A percentile compares a stretch with the other conserved stretches of the same genome.
Evolutionary conservation across 2,797 vertebrate species (phyloP).

Genomic region (Diglossa cyanea): DNA sequence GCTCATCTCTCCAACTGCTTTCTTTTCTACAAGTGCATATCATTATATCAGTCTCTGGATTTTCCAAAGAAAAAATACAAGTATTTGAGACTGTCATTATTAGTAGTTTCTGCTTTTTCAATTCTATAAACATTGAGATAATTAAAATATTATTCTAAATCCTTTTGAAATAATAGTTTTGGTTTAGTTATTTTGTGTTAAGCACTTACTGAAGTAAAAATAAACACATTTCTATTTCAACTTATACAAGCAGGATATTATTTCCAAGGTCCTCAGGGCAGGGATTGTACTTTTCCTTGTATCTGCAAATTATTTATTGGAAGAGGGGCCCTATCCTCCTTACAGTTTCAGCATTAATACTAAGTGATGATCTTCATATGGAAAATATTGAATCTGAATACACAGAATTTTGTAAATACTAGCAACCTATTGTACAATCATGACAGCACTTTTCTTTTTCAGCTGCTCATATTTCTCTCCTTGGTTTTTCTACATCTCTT

Average conservation of each 20-base stretch:
- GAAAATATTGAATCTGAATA: constrained; percentile 32
- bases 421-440: not conserved
- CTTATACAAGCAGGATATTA: constrained; percentile 46
- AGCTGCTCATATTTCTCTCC: not conserved
- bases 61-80: not conserved
- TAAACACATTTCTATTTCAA: constrained; percentile 48
- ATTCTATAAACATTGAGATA: constrained; percentile 15
- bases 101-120: constrained; percentile 13
- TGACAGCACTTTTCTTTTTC: constrained; percentile 3
- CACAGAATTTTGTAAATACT: not conserved
- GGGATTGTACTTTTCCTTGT: constrained; percentile 41
- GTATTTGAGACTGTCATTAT: not conserved
- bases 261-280: constrained; percentile 39
- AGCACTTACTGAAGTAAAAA: constrained; percentile 36
- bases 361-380: constrained; percentile 22
- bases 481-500: not conserved
- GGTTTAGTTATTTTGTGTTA: constrained; percentile 26
- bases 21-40: not conserved
- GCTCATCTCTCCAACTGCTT: not conserved
- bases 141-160: constrained; percentile 43
- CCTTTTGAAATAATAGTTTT: constrained; percentile 46
- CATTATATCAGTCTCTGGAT: not conserved
- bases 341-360: not conserved
- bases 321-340: constrained; percentile 5
- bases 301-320: constrained; percentile 37